Percentiles rank a stretch among this genome's conserved stretches.
Conservation (phyloP, 2,797 vertebrate species). For the Ctenochaetus hawaiiensis region DNA sequence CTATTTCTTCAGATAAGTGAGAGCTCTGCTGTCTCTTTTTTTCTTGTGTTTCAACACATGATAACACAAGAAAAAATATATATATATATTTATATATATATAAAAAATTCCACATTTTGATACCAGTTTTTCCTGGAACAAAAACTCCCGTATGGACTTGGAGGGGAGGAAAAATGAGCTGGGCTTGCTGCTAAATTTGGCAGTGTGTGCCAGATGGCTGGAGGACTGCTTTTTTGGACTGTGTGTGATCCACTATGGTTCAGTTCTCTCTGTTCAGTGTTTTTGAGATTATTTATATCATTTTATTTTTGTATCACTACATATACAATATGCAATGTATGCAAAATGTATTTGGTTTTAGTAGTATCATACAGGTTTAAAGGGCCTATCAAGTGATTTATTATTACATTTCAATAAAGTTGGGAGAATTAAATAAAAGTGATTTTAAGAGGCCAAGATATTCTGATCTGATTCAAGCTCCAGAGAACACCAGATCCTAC, state of each 20-base stretch:
- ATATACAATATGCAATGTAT: neutral
- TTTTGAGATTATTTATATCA: constrained; percentile 15
- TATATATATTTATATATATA: no score
- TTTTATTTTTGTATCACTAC: neutral
- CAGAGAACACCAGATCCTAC: neutral
- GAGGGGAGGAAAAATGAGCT: constrained; percentile 58
- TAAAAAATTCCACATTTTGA: constrained; percentile 53
- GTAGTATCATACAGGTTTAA: neutral
- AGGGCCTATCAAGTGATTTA: neutral
- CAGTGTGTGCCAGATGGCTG: constrained; percentile 74
- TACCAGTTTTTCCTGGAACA: constrained; percentile 66
- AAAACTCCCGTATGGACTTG: constrained; percentile 64
- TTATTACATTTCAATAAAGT: neutral
- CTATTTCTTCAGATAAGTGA: constrained; percentile 45
- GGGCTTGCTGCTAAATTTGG: constrained; percentile 77
- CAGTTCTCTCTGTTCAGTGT: constrained; percentile 34
- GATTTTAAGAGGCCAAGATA: neutral
- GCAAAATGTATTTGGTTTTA: neutral
- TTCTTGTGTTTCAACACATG: constrained; percentile 34
- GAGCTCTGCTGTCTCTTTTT: constrained; percentile 8
- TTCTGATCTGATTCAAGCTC: neutral
- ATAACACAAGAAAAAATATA: constrained; percentile 25
- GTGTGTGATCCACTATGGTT: constrained; percentile 47
- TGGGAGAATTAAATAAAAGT: neutral
- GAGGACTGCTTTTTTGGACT: constrained; percentile 56